phyloP scores from a whole-genome alignment of 30 jellyfish, hydroid and myxozoan species.

The Calvadosia cruxmelitensis region DNA sequence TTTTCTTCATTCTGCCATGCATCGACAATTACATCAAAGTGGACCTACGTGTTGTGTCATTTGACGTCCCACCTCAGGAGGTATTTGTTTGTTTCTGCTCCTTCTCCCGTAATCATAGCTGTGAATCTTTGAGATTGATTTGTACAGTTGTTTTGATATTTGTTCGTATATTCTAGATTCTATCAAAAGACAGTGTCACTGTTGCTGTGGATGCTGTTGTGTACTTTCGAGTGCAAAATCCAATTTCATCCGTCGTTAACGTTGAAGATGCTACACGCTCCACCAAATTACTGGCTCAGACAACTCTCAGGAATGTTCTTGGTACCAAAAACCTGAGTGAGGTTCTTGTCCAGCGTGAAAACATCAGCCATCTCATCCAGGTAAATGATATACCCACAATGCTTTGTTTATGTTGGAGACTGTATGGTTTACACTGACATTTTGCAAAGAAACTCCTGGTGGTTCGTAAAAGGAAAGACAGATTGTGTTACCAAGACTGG shows the following conservation, averaged over 20 bases:
- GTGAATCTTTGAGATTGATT: too few relatives aligned
- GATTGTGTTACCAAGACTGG: too few relatives aligned
- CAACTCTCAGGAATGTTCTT: conserved; percentile 72
- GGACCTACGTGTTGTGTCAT: conserved; percentile 79
- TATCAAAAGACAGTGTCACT: conserved; percentile 85
- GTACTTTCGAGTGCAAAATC: conserved; percentile 60
- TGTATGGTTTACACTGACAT: too few relatives aligned
- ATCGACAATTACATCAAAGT: conserved; percentile 79
- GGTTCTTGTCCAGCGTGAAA: conserved; percentile 60
- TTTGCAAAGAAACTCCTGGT: too few relatives aligned
- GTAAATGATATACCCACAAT: neutral
- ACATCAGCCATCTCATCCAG: conserved; percentile 74
- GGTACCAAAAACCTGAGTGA: conserved; percentile 81
- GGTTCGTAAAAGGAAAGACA: too few relatives aligned
- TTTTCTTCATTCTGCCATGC: conserved; percentile 84
- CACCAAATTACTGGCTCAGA: conserved; percentile 67
- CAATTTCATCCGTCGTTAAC: conserved; percentile 69
- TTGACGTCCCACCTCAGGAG: conserved; percentile 98
- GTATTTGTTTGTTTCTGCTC: conserved; percentile 1
- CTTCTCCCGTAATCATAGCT: too few relatives aligned
- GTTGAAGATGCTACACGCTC: conserved; percentile 91
- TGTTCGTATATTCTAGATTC: conserved; percentile 34
- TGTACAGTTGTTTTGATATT: too few relatives aligned
- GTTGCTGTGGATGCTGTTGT: conserved; percentile 88
- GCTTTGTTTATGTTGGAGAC: too few relatives aligned